Evolutionary conservation across 2,797 vertebrate genomes (phyloP), one percentile per base, ranked within the genome.

Genomic region (Hybognathus amarus): DNA sequence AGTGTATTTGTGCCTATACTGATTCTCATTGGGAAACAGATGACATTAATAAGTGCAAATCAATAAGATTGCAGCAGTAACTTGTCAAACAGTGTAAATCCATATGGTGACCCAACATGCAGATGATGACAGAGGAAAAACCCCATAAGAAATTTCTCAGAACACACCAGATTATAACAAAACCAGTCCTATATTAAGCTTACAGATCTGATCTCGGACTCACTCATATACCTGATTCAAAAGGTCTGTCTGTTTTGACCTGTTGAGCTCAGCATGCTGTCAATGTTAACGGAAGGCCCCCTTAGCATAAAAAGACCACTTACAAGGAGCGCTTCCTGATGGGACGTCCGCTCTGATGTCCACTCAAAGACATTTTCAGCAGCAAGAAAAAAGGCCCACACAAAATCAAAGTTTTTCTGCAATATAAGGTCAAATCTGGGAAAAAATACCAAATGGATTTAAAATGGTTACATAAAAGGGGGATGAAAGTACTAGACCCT

Each of bases 61-160:
- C 40, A 50, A 24, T n/a, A n/a, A 87, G 85, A 85, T 84, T 76
- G 87, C 87, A 84, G 88, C 82, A 88, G 83, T 84, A 83, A 63
- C 81, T 42, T 78, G 59, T 81, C n/a, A 74, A 56, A 81, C 2
- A 12, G 40, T 45, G 4, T 27, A 52, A 54, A 75, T 63, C 17
- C 24, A 83, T 61, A 77, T 22, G 45, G 6, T 68, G 40, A 42
- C 45, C 68, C 18, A 64, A 67, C 52, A 80, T 45, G 71, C 20
- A 27, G 38, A 77, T 30, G 13, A 33, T 45, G 38, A 33, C 2
- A 30, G 59, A 27, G 9, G 61, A 52, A 15, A 6, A 71, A 30
- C 9, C 45, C 63, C 6, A 24, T 63, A 61, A 45, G 17, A 56
- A 38, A n/a, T 1, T 3, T 54, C 27, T 54, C 0, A 6, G 6